phyloP scores from a whole-genome alignment of 2,113 vertebrate genomes.

The Steatornis caripensis region DNA sequence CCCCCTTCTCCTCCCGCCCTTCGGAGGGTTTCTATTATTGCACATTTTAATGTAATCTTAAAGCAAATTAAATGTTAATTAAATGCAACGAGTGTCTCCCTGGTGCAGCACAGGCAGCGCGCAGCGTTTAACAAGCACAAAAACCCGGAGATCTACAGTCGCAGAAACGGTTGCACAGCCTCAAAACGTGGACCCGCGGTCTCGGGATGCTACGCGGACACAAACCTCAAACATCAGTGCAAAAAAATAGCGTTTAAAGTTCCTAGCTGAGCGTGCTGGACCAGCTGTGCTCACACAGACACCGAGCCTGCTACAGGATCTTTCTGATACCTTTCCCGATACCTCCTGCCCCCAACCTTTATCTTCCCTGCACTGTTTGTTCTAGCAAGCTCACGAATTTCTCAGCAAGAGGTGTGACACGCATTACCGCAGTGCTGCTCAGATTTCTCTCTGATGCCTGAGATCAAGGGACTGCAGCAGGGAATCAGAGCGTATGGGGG shows the following conservation, averaged over 20 bases:
- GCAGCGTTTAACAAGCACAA: background rate
- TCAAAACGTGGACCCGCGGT: background rate
- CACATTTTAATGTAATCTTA: conserved; percentile 61
- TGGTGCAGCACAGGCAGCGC: background rate
- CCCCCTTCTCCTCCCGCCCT: conserved; percentile 30
- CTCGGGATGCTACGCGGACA: rapidly evolving
- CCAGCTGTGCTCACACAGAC: background rate
- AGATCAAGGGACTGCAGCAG: conserved; percentile 37
- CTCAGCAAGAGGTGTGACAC: conserved; percentile 1
- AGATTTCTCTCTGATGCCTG: background rate
- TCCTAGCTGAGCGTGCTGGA: background rate
- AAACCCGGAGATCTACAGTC: background rate
- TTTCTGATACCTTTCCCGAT: background rate
- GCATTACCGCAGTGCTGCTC: background rate
- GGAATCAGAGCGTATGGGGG: background rate
- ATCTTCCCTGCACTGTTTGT: background rate
- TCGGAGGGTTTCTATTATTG: conserved; percentile 57
- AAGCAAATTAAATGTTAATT: conserved; percentile 67
- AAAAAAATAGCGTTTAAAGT: background rate
- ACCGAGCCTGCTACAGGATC: rapidly evolving
- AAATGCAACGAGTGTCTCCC: conserved; percentile 53
- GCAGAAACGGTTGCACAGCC: background rate
- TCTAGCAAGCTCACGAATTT: background rate
- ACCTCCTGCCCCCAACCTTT: background rate
- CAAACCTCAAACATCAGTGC: background rate